Evolutionary conservation across 1,140 invertebrate species (phyloP).

Genomic region (Musca vetustissima): DNA sequence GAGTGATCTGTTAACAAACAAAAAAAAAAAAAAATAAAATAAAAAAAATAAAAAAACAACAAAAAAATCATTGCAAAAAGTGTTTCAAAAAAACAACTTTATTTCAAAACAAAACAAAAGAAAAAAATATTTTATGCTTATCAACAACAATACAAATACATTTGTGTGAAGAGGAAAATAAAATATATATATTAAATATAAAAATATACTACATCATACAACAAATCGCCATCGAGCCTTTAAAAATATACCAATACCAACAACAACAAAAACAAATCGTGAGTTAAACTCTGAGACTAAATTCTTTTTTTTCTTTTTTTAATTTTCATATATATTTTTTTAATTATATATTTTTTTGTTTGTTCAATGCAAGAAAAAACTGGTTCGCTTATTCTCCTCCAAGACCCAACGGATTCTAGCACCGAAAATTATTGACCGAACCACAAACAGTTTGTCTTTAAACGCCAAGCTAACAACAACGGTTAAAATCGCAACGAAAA

Average conservation of each 20-base stretch:
- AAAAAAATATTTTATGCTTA: too few species aligned
- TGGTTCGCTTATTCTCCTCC: too few species aligned
- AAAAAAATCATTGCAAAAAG: not conserved
- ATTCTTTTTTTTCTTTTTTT: not conserved
- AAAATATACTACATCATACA: too few species aligned
- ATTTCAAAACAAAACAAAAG: not conserved
- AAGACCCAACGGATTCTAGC: too few species aligned
- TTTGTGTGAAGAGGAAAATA: not conserved
- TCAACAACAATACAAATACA: not conserved
- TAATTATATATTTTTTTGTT: too few species aligned
- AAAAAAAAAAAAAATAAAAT: too few species aligned
- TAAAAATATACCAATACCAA: not conserved
- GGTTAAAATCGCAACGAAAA: not conserved
- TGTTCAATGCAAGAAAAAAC: too few species aligned
- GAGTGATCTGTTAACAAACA: not conserved
- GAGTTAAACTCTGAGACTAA: conserved; percentile 15
- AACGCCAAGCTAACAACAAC: not conserved
- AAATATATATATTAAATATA: too few species aligned
- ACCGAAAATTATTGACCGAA: not conserved
- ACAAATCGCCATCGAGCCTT: not conserved
- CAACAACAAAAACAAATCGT: conserved; percentile 4
- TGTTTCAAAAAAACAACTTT: not conserved
- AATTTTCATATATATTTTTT: too few species aligned
- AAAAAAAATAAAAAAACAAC: too few species aligned
- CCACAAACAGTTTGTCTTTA: not conserved